Evolutionary conservation across 2,888 invertebrate genomes (phyloP), one percentile per base, ranked within the genome.

Genomic region (Exephanes ischioxanthus): DNA sequence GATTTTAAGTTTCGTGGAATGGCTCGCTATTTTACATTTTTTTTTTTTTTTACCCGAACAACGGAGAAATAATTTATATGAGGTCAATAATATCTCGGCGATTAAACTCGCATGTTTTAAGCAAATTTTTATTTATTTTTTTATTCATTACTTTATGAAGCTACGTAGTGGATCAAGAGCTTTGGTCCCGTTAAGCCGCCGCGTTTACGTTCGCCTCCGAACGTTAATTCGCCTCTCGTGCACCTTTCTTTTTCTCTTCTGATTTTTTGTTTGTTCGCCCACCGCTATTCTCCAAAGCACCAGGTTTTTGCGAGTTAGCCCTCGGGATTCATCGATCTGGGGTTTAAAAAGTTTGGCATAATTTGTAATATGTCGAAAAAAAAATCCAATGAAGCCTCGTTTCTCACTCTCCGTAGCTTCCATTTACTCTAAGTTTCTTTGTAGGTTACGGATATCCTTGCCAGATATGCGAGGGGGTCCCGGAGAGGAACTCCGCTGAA

Each of bases 131-230:
- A 11, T 11, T 41, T 41, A 41, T 41, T 51, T n/a, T n/a, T 51
- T 51, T 2, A n/a, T 51, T 4, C n/a, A n/a, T 51, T n/a, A 1
- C 51, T n/a, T n/a, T n/a, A 16, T n/a, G 51, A n/a, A 51, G n/a
- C n/a, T 51, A 30, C 16, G 76, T n/a, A 48, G 11, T 68, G 68
- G 68, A 37, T 51, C 70, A 63, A 66, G 84, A 90, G 90, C 86
- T 90, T 90, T 90, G 75, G 85, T 86, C 90, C 90, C 87, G 90
- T 91, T 91, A 90, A 84, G 66, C 33, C 48, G 63, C 19, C 61
- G 30, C 61, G 75, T 75, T 75, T 33, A 66, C 51, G 51, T 66
- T 63, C 48, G 33, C 75, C 48, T 63, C 63, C 75, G 75, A 63
- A 75, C 51, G 61, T 66, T 63, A 75, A 75, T 63, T 66, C 19